phyloP scores from a whole-genome alignment of 2,113 vertebrate genomes.

The Tyto alba region DNA sequence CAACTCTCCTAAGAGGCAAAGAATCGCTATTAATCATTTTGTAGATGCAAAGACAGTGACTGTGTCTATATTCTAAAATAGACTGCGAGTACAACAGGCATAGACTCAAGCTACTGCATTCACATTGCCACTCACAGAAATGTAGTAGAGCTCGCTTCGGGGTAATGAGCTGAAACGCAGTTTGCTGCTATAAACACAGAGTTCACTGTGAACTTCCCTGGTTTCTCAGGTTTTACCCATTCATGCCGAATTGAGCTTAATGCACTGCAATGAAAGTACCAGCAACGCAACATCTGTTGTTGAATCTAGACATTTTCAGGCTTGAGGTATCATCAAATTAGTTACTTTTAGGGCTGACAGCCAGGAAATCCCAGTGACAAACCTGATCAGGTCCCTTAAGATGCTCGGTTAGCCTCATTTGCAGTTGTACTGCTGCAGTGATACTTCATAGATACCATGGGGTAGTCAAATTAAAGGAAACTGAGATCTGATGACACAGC shows the following conservation, averaged over 20 bases:
- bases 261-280: background rate
- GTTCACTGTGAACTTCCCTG: background rate
- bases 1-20: background rate
- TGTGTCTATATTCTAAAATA: background rate
- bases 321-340: background rate
- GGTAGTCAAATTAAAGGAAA: background rate
- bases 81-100: background rate
- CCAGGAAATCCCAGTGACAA: background rate
- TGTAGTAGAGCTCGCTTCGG: background rate
- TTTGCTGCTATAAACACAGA: background rate
- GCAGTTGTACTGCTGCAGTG: background rate
- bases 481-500: background rate
- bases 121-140: background rate
- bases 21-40: background rate
- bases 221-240: background rate
- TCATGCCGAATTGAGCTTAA: background rate
- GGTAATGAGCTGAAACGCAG: background rate
- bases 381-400: background rate
- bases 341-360: background rate
- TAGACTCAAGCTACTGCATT: background rate
- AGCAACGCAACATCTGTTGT: background rate
- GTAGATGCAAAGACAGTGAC: background rate
- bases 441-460: background rate
- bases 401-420: background rate
- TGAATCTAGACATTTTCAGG: background rate